Conservation (phyloP, 2,113 vertebrate genomes). For the Malurus elegans region DNA sequence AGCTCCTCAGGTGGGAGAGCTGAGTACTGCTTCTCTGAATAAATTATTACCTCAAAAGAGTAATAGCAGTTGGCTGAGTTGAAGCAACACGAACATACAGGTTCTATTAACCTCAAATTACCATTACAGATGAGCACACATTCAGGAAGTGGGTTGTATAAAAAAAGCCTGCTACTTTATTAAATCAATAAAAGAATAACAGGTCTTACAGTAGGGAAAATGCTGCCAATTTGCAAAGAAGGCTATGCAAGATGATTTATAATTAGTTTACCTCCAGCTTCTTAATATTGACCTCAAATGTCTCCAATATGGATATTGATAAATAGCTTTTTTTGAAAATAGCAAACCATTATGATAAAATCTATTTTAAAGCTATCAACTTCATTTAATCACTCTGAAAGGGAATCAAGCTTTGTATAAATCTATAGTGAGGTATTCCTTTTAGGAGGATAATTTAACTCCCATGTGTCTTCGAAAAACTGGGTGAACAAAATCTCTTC, state of each 20-base stretch:
- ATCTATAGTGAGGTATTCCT: neutral
- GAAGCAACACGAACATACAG: neutral
- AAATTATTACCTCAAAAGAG: neutral
- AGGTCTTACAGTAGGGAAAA: neutral
- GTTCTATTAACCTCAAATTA: conserved; percentile 43
- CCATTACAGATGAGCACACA: neutral
- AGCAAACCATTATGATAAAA: neutral
- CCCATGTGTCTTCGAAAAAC: fast-evolving
- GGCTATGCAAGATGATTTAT: neutral
- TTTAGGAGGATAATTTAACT: neutral
- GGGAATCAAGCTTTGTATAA: neutral
- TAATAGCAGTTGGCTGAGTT: neutral
- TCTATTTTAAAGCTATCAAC: neutral
- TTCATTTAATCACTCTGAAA: neutral
- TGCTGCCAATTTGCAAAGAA: neutral
- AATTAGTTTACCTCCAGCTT: neutral
- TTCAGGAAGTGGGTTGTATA: neutral
- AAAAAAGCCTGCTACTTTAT: neutral
- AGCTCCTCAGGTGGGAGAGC: neutral
- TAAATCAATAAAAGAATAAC: conserved; percentile 33
- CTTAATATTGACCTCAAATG: neutral
- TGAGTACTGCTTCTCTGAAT: neutral
- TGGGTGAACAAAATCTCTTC: neutral
- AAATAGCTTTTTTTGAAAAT: neutral
- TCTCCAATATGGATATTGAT: neutral